Percentiles rank a stretch among this genome's conserved stretches.
phyloP scores from a whole-genome alignment of 1,140 invertebrate genomes.

The Trichonephila inaurata region DNA sequence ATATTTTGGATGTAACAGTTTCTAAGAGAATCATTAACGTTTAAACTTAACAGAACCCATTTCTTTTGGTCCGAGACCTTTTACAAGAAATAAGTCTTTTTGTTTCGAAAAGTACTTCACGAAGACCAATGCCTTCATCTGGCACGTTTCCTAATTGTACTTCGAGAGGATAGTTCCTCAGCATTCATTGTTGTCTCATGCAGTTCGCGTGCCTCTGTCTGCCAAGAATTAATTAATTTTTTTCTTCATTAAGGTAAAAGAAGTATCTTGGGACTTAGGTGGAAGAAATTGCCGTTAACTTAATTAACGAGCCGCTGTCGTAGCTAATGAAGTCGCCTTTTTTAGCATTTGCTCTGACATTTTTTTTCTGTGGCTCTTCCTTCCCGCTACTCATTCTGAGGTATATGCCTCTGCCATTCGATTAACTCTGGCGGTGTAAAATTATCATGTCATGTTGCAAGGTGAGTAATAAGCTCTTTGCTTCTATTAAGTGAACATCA shows the following conservation, averaged over 20 bases:
- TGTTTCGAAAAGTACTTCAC: neutral
- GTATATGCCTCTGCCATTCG: constrained; percentile 40
- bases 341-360: neutral
- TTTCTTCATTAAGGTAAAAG: constrained; percentile 56
- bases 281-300: constrained; percentile 54
- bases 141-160: constrained; percentile 1
- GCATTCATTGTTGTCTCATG: constrained; percentile 45
- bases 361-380: neutral
- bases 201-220: neutral
- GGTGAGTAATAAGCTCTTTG: constrained; percentile 51
- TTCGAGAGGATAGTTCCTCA: neutral
- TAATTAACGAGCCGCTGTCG: constrained; percentile 48
- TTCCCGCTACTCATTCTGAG: neutral
- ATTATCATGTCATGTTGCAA: constrained; percentile 54
- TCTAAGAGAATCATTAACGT: too few relatives aligned
- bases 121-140: neutral
- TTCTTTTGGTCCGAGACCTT: too few relatives aligned
- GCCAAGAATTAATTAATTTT: constrained; percentile 64
- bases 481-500: constrained; percentile 51
- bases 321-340: constrained; percentile 49
- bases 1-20: too few relatives aligned
- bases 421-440: constrained; percentile 39
- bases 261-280: constrained; percentile 54
- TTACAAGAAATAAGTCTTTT: neutral
- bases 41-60: too few relatives aligned